These are phyloP conservation scores for Echeneis naucrates DNA, from an alignment of 2,797 vertebrate species.

Conservation along the genomic window DNA sequence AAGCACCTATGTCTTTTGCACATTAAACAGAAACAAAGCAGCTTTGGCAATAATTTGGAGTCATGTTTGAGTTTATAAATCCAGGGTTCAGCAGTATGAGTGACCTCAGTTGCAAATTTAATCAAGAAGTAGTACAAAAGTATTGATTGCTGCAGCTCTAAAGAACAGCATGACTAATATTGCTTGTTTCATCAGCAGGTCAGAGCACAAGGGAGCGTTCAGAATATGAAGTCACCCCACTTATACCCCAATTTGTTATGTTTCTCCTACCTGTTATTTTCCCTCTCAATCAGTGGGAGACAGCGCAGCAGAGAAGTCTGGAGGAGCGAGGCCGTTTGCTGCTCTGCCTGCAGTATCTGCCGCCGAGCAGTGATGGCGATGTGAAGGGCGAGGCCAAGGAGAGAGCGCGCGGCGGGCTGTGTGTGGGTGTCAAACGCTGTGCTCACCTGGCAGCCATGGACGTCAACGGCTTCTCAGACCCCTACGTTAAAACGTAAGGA, in stretches of 20 bases:
- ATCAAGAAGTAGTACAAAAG: neutral
- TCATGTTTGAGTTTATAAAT: constrained; percentile 3
- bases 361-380: constrained; percentile 66
- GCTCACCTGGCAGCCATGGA: constrained; percentile 94
- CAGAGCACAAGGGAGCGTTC: neutral
- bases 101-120: neutral
- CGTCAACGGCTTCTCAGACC: constrained; percentile 92
- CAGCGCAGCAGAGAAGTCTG: constrained; percentile 86
- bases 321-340: constrained; percentile 91
- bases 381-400: constrained; percentile 82
- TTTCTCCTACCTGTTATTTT: neutral
- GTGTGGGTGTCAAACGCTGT: constrained; percentile 90
- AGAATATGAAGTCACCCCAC: neutral
- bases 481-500: constrained; percentile 93
- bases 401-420: constrained; percentile 84
- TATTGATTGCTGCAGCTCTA: neutral
- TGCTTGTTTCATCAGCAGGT: neutral
- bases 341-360: constrained; percentile 87
- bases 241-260: neutral
- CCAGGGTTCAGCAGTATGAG: neutral
- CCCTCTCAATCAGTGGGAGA: constrained; percentile 84
- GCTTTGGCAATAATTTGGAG: constrained; percentile 15
- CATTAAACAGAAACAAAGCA: neutral
- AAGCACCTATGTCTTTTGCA: constrained; percentile 9
- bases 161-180: neutral